Percentiles rank a stretch among this genome's conserved stretches.
These are phyloP conservation scores for Fragum fragum DNA, from an alignment of 2,888 invertebrate genomes.

Conservation along the genomic window DNA sequence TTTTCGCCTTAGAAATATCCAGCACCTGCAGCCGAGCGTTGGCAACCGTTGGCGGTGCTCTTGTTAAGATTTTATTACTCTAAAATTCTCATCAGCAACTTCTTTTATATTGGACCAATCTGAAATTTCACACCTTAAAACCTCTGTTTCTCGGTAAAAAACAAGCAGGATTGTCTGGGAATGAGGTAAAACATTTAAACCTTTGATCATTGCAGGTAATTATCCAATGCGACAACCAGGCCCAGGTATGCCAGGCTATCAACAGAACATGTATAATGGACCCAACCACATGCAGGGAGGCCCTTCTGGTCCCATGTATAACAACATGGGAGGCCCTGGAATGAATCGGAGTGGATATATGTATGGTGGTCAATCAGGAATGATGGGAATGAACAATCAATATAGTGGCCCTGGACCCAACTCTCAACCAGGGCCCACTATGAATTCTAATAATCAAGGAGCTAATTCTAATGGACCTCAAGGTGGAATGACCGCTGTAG, in stretches of 20 bases:
- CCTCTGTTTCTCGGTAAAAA: no score
- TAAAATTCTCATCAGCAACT: no score
- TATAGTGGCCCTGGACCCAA: constrained; percentile 69
- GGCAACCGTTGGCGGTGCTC: no score
- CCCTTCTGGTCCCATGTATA: constrained; percentile 67
- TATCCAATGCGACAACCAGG: constrained; percentile 74
- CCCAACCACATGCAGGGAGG: constrained; percentile 70
- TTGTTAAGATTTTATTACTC: no score
- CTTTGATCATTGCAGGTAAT: constrained; percentile 53
- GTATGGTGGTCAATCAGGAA: constrained; percentile 67
- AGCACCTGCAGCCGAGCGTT: no score
- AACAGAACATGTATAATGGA: constrained; percentile 79
- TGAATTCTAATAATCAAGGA: constrained; percentile 43
- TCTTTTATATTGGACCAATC: no score
- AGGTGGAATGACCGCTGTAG: constrained; percentile 61
- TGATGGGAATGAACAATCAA: constrained; percentile 78
- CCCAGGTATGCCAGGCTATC: constrained; percentile 77
- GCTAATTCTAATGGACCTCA: constrained; percentile 68
- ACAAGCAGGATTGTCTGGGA: no score
- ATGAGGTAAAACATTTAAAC: no score
- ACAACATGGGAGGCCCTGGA: constrained; percentile 72
- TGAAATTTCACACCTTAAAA: no score
- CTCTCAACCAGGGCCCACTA: neutral
- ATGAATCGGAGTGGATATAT: constrained; percentile 72
- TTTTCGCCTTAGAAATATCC: no score